These are phyloP conservation scores for Paratilapia polleni DNA, from an alignment of 2,113 vertebrate species.

Conservation along the genomic window DNA sequence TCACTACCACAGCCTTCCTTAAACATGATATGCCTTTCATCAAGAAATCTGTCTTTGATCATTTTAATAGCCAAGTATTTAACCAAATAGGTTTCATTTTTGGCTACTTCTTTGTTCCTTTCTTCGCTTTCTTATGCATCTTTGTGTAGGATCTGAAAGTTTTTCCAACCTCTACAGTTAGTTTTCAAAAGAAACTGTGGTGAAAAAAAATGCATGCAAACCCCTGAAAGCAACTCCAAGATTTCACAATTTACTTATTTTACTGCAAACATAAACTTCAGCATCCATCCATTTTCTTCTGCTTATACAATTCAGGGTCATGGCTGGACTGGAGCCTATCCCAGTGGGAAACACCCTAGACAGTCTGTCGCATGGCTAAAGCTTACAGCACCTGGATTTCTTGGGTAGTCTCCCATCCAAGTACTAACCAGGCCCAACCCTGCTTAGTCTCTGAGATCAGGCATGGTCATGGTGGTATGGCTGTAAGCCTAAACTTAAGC, in stretches of 20 bases:
- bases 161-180: background rate
- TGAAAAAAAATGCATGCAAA: background rate
- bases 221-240: background rate
- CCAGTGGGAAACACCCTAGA: background rate
- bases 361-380: background rate
- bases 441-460: background rate
- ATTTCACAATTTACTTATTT: background rate
- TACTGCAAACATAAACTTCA: background rate
- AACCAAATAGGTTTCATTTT: background rate
- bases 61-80: background rate
- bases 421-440: background rate
- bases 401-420: rapidly evolving
- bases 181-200: no score
- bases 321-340: background rate
- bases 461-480: background rate
- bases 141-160: background rate
- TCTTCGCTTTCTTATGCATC: background rate
- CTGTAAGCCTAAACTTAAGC: background rate
- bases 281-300: no score
- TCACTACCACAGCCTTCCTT: background rate
- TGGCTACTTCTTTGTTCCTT: rapidly evolving
- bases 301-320: background rate
- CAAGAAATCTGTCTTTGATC: background rate
- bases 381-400: background rate
- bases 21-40: background rate